Base-by-base conservation (phyloP, 2,113 vertebrate genomes). In the Aix galericulata region DNA sequence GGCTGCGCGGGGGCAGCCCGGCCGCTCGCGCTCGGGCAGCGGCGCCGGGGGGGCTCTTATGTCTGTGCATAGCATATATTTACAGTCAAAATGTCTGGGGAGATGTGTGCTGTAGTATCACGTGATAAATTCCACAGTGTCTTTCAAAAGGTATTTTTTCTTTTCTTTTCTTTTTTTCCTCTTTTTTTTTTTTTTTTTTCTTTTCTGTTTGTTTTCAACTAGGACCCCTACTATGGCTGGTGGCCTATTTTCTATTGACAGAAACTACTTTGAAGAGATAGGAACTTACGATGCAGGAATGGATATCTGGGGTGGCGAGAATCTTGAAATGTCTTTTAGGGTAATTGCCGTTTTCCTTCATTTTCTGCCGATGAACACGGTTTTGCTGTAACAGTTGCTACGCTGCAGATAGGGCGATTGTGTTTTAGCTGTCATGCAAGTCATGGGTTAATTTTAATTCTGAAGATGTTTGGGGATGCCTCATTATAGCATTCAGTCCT, bases 301-400 rank as follows among this genome's bases (percentile, higher is more conserved):
- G 99, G 99, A 99, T 98, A 99, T 99, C 97, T 99, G 99, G 99
- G 99, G 99, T 88, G 99, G 99, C 94, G 99, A 99, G 97, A 99
- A 99, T 97, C 98, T 99, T 97, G 99, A 99, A 98, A 99, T 99
- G 98, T 99, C 99, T 97, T 99, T 99, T 97, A 99, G 99, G 98
- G 99, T 99, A 98, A 99, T 98, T 98, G 79, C 75, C 31, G 15
- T 97, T 98, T 98, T 97, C 96, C 95, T 97, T 97, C 96, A 67
- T 97, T 97, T 97, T 96, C 95, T 93, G 64, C 95, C 18, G 36
- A 56, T 78, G 32, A 62, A 87, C 81, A 48, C 42, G n/a, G 62
- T 71, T 66, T 91, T 96, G 76, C 95, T 92, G 31, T 95, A 76
- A 80, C 48, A 11, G 58, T 80, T 90, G 91, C 95, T 40, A 44